These are phyloP conservation scores for Streptopelia turtur DNA, from an alignment of 2,797 vertebrate species.

Conservation along the genomic window DNA sequence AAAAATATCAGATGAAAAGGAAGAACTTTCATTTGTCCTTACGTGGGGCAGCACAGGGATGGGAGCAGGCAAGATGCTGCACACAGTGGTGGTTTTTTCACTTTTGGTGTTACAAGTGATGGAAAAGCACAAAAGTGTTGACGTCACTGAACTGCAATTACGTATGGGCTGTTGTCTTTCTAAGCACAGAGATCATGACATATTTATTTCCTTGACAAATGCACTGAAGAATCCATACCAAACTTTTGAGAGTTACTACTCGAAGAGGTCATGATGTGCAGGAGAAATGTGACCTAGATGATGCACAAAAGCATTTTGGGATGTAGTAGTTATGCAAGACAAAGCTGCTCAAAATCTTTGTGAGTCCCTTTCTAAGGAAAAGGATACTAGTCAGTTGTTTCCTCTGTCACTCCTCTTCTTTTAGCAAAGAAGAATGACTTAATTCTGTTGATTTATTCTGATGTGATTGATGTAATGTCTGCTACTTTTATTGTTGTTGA, in stretches of 20 bases:
- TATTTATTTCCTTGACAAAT: background rate
- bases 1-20: background rate
- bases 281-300: background rate
- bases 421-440: background rate
- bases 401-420: background rate
- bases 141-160: background rate
- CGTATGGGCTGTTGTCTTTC: background rate
- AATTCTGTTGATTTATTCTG: background rate
- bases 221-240: background rate
- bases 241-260: background rate
- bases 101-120: background rate
- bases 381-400: background rate
- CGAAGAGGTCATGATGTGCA: background rate
- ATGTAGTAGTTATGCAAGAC: background rate
- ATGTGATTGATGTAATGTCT: background rate
- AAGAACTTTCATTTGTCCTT: background rate
- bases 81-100: fast-evolving
- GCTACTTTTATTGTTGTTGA: background rate
- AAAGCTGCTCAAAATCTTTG: background rate
- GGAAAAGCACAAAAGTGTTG: background rate
- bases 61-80: background rate
- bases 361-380: background rate
- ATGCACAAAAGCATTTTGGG: background rate
- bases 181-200: background rate
- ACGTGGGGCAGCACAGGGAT: fast-evolving